These are phyloP conservation scores for Psilopsiagon aymara DNA, from an alignment of 2,113 vertebrate species.

Conservation along the genomic window DNA sequence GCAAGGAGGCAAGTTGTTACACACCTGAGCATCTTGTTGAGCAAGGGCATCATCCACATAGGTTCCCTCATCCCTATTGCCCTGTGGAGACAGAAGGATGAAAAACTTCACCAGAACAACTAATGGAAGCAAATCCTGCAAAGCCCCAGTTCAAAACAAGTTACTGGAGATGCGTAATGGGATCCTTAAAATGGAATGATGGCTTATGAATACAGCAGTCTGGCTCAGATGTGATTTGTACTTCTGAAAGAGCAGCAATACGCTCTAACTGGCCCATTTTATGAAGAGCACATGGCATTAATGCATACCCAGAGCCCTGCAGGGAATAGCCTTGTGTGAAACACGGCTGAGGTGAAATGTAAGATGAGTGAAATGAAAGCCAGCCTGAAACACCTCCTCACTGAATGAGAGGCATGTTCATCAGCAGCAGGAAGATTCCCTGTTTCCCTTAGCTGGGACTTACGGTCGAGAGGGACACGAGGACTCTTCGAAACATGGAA, in stretches of 20 bases:
- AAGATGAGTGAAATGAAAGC: neutral
- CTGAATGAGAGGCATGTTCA: neutral
- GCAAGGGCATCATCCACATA: conserved; percentile 79
- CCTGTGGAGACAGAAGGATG: conserved; percentile 71
- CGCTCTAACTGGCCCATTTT: neutral
- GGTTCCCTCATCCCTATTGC: conserved; percentile 85
- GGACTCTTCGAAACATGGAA: conserved; percentile 90
- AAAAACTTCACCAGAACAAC: neutral
- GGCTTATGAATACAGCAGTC: neutral
- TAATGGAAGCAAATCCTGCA: neutral
- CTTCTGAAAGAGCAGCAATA: neutral
- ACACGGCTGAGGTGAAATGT: neutral
- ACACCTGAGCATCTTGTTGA: conserved; percentile 88
- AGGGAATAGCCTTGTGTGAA: neutral
- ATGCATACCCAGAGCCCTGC: neutral
- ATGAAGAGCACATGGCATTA: neutral
- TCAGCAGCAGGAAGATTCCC: neutral
- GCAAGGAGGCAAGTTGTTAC: neutral
- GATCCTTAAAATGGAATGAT: neutral
- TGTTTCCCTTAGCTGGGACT: neutral
- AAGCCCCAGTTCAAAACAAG: neutral
- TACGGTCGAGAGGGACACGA: conserved; percentile 91
- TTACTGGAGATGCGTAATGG: neutral
- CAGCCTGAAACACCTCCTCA: neutral
- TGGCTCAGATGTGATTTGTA: neutral